Evolutionary conservation across 2,888 invertebrate species (phyloP), one percentile per base, ranked within the genome.

Genomic region (Exocentrus adspersus): DNA sequence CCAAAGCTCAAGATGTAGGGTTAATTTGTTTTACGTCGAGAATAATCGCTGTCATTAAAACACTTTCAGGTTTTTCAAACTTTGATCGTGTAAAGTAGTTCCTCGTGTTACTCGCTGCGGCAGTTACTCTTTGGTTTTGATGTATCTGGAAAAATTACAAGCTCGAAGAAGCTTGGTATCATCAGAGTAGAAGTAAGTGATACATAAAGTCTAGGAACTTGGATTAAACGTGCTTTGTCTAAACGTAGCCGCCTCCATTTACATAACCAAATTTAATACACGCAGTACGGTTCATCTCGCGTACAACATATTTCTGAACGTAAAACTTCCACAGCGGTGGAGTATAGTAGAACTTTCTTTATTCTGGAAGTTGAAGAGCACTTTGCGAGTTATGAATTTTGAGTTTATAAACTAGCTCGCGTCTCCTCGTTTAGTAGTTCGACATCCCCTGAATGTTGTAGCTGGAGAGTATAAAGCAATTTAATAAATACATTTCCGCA

Each of bases 401-500:
- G 57, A 58, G 58, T 62, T 62, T 30, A 58, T 62, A 62, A 57
- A 62, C 45, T 62, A 58, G 62, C 56, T 62, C 12, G 62, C 62
- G 43, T 51, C 30, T 57, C 32, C 42, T 41, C 58, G 41, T 37
- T 45, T 20, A 21, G 21, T 57, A 51, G 41, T 62, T 62, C 62
- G 62, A 62, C 62, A 62, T 62, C 41, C 41, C 42, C 41, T 21
- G 42, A 53, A 53, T 42, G 52, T 41, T 62, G 62, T 62, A 46
- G 43, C 62, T 58, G n/a, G 62, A 58, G 57, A 62, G 62, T 62
- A 58, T 57, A 62, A 52, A 52, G 46, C 52, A 58, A 62, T 62
- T 62, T 62, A 62, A 62, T 62, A 62, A 62, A 58, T 62, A 62
- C 28, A 62, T 58, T 58, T 56, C 58, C 45, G 51, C 52, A 51